phyloP scores from a whole-genome alignment of 2,888 invertebrate genomes.

The Diaperis boleti region DNA sequence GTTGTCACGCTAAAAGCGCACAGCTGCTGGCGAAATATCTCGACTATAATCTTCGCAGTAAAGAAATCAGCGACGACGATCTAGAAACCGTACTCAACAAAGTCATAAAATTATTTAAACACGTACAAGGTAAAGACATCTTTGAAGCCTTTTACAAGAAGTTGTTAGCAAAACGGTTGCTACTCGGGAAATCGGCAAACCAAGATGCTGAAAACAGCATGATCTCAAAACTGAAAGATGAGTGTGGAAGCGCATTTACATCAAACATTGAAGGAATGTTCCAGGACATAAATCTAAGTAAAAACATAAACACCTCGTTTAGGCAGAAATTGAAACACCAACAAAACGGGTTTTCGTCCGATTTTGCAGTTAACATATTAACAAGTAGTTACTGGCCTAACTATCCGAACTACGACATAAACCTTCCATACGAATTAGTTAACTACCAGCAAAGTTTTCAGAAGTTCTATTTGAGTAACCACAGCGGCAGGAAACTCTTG shows the following conservation, averaged over 20 bases:
- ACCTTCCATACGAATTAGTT: slow-evolving; percentile 88
- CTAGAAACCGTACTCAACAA: slow-evolving; percentile 93
- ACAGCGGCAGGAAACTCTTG: slow-evolving; percentile 95
- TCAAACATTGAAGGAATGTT: slow-evolving; percentile 99
- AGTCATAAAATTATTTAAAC: slow-evolving; percentile 97
- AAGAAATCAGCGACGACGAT: slow-evolving; percentile 96
- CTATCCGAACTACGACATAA: slow-evolving; percentile 89
- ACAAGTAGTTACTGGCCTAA: slow-evolving; percentile 99
- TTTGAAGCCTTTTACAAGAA: slow-evolving; percentile 99
- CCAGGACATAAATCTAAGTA: slow-evolving; percentile 97
- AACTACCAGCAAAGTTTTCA: slow-evolving; percentile 93
- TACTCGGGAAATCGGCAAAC: slow-evolving; percentile 96
- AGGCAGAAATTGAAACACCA: slow-evolving; percentile 73
- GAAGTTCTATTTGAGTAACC: slow-evolving; percentile 95
- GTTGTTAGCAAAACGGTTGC: slow-evolving; percentile 93
- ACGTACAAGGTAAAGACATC: slow-evolving; percentile 98
- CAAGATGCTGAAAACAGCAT: slow-evolving; percentile 99
- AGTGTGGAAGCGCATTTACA: slow-evolving; percentile 98
- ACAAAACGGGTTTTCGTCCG: slow-evolving; percentile 61
- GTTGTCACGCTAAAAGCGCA: slow-evolving; percentile 95
- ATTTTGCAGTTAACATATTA: slow-evolving; percentile 92
- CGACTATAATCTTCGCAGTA: slow-evolving; percentile 92
- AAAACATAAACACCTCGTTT: slow-evolving; percentile 93
- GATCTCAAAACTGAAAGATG: slow-evolving; percentile 96
- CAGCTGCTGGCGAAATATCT: slow-evolving; percentile 98